phyloP scores from a whole-genome alignment of 2,113 vertebrate species.

The Vidua macroura region DNA sequence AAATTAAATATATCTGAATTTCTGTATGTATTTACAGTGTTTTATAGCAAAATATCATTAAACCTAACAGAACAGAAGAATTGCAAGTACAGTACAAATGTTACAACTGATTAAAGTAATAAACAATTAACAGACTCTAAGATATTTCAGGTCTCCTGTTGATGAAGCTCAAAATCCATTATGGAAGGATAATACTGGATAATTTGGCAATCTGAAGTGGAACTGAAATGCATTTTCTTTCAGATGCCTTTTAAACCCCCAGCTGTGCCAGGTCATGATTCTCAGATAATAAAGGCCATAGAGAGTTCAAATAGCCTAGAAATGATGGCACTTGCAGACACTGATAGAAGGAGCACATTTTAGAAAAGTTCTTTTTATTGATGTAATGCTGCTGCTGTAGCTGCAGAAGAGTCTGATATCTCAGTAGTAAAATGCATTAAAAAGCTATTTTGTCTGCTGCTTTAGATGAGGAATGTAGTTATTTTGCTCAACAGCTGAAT shows the following conservation, averaged over 20 bases:
- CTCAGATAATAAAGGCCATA: background rate
- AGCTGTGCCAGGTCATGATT: background rate
- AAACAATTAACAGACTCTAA: background rate
- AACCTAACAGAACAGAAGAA: background rate
- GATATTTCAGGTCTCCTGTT: background rate
- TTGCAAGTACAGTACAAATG: background rate
- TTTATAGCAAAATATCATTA: background rate
- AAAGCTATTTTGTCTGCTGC: background rate
- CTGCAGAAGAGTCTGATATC: background rate
- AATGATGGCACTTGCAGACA: background rate
- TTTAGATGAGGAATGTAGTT: background rate
- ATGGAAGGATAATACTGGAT: background rate
- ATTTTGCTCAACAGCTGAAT: background rate
- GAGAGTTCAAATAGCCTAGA: background rate
- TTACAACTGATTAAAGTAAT: background rate
- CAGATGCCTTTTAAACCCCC: background rate
- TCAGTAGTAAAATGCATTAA: background rate
- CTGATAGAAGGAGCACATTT: background rate
- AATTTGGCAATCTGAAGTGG: background rate
- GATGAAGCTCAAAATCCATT: background rate
- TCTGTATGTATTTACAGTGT: background rate
- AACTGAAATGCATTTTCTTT: slow-evolving; percentile 23
- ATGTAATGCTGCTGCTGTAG: background rate
- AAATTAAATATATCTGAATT: background rate
- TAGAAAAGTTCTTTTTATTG: background rate